Evolutionary conservation across 2,113 vertebrate genomes (phyloP).

Genomic region (Todiramphus saurophagus): DNA sequence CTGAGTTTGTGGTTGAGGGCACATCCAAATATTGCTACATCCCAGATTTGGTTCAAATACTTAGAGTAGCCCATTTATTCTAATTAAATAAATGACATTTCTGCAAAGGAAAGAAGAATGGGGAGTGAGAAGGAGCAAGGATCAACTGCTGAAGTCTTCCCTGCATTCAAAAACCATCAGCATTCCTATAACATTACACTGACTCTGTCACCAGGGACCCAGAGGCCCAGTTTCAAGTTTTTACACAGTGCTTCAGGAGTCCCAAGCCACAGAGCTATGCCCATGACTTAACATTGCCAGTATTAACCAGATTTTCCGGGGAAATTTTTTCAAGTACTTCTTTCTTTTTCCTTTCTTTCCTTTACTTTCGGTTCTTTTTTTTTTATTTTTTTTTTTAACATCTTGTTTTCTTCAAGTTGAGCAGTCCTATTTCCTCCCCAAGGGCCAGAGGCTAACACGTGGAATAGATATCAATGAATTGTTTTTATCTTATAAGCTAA

Average conservation of each 20-base stretch:
- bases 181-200: constrained; percentile 68
- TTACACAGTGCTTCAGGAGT: constrained; percentile 36
- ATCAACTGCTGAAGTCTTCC: constrained; percentile 52
- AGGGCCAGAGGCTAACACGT: constrained; percentile 19
- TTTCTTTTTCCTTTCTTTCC: neutral
- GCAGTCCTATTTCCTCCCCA: neutral
- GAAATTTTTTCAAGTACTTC: neutral
- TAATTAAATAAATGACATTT: constrained; percentile 64
- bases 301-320: constrained; percentile 46
- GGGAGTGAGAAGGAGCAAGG: constrained; percentile 41
- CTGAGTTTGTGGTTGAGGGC: constrained; percentile 62
- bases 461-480: constrained; percentile 51
- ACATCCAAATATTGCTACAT: constrained; percentile 66
- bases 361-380: too few relatives aligned
- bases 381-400: neutral
- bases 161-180: constrained; percentile 33
- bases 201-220: constrained; percentile 49
- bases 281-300: constrained; percentile 46
- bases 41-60: constrained; percentile 60
- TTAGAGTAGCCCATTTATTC: constrained; percentile 51
- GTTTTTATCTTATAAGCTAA: constrained; percentile 6
- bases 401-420: constrained; percentile 47
- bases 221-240: constrained; percentile 43
- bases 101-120: constrained; percentile 61
- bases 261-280: constrained; percentile 53